Evolutionary conservation across 1,140 invertebrate genomes (phyloP).

Genomic region (Diploscapter pachys): DNA sequence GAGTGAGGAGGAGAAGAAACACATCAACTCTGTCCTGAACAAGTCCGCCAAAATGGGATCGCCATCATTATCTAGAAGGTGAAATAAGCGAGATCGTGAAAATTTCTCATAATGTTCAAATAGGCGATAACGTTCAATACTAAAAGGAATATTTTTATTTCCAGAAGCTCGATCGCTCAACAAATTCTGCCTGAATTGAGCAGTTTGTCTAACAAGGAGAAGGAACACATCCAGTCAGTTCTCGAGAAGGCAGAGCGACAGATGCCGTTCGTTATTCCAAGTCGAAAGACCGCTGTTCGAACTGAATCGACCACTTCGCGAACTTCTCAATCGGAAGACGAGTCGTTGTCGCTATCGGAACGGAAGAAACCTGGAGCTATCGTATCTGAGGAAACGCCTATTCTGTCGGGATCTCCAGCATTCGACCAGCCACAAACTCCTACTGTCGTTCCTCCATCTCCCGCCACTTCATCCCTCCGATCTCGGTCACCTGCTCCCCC

Average conservation of each 20-base stretch:
- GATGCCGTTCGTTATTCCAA: constrained; percentile 26
- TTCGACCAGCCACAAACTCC: no score
- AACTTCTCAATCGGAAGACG: constrained; percentile 11
- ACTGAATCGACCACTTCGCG: constrained; percentile 23
- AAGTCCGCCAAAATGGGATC: constrained; percentile 22
- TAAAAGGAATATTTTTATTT: constrained; percentile 4
- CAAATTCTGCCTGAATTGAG: constrained; percentile 36
- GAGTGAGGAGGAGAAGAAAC: constrained; percentile 30
- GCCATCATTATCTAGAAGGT: constrained; percentile 37
- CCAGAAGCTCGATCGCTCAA: constrained; percentile 28
- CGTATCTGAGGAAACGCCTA: no score
- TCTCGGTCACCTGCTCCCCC: no score
- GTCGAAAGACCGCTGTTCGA: constrained; percentile 9
- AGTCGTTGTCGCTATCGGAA: constrained; percentile 15
- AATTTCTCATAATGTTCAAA: neutral
- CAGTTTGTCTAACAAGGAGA: constrained; percentile 27
- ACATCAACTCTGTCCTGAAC: constrained; percentile 30
- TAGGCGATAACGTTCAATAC: neutral
- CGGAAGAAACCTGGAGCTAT: constrained; percentile 1
- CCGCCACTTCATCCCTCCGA: no score
- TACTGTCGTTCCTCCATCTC: no score
- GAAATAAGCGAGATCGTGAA: neutral
- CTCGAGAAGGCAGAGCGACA: constrained; percentile 32
- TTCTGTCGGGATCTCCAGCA: no score
- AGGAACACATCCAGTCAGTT: constrained; percentile 36